Evolutionary conservation across 2,888 invertebrate genomes (phyloP), one percentile per base, ranked within the genome.

Genomic region (Aspidiotus destructor): DNA sequence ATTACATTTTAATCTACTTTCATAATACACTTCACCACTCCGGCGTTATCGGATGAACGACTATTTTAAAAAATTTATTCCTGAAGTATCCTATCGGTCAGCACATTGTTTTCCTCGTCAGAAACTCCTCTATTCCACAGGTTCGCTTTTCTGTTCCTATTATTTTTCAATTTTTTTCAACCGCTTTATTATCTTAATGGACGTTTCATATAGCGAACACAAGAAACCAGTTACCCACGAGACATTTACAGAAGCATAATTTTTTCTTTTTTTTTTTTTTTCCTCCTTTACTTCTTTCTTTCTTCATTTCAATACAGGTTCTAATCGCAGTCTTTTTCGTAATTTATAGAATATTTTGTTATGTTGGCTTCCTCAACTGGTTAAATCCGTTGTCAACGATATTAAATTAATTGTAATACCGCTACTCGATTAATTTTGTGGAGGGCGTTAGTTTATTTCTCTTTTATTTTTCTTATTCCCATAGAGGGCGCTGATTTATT

Each of bases 261-360:
- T 58, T 44, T 67, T 58, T 58, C 40, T 58, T 58, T 58, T 28
- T 58, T 28, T 58, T 52, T 52, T 52, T 52, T 5, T 52, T 52
- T 52, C n/a, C 5, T 52, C n/a, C n/a, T 54, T 52, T 52, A 13
- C n/a, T 52, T 52, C n/a, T 52, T 52, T 52, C n/a, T 52, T 52
- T 5, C n/a, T 54, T 54, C 9, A 16, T 54, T 54, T 54, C 9
- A 28, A 58, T 58, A 58, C 58, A 58, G 58, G 58, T 58, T 58
- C 13, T 58, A 16, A 58, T 17, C 58, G 40, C 40, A n/a, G 11
- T 58, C 16, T 58, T 58, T 58, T 58, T 58, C 28, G 16, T 65
- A 67, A 67, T 67, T 67, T 67, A 67, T 67, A 40, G 60, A 67
- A 67, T 67, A 67, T 67, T 67, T 67, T 67, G 65, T 67, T 67